Base-by-base conservation (phyloP, 2,888 invertebrate species). In the Hermodice carunculata region DNA sequence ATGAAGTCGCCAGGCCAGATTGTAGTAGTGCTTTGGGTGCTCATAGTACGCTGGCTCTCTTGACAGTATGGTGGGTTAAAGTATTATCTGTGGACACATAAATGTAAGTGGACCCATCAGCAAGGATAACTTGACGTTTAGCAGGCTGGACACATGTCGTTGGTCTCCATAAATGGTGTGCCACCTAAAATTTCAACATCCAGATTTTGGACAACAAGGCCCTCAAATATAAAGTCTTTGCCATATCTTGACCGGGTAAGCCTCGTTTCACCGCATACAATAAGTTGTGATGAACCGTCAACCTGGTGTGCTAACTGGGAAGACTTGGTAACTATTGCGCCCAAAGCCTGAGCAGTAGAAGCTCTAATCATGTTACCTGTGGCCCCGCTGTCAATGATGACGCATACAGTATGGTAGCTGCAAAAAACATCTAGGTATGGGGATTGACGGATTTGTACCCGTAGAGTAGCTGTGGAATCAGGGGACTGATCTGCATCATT, bases 121-220 rank as follows among this genome's bases (percentile, higher is more conserved):
- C 44, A 44, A 44, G 14, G 6, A 11, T 17, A 4, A 71, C 61
- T 51, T 64, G 52, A 26, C 62, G 65, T 40, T 64, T 67, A 17
- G 68, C 62, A 5, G 71, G 70, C 5, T 70, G 64, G n/a, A 71
- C 49, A 6, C 61, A 24, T 37, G 48, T 73, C 75, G 62, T 73
- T 75, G 14, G 3, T 11, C 32, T 57, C 56, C 70, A 75, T 75
- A 28, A 73, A 74, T 1, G 73, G 69, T 17, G 69, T 70, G 3
- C 74, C 74, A 0, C 69, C 71, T 8, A 63, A 44, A 44, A 62
- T 29, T 6, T 74, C 71, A n/a, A 56, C 61, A 60, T 75, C 74
- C 8, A 70, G 32, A 49, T 67, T 42, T 22, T 70, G 63, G 2
- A 71, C 65, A 4, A 67, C 71, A 14, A 66, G 56, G n/a, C 34